These are phyloP conservation scores for Aurelia sp. DNA, from an alignment of 30 jellyfish, hydroid and myxozoan species.

Conservation along the genomic window DNA sequence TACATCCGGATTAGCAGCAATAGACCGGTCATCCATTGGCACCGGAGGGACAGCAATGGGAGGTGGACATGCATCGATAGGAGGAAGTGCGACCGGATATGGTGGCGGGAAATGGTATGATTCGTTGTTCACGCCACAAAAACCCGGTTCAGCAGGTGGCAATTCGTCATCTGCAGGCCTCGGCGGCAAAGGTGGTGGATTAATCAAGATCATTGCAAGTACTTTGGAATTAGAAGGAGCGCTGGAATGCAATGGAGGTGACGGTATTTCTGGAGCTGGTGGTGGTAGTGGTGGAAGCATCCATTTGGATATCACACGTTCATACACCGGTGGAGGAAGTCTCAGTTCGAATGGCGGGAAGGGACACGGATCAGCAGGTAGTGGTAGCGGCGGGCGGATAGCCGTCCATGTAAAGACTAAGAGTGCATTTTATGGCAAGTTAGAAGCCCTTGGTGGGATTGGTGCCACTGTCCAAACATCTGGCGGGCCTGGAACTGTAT, in stretches of 20 bases:
- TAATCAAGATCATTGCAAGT: constrained; percentile 25
- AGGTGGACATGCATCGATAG: constrained; percentile 74
- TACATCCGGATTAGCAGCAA: constrained; percentile 44
- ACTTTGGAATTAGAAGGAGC: constrained; percentile 43
- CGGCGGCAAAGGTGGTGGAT: constrained; percentile 77
- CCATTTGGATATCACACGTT: constrained; percentile 18
- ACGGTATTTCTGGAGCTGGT: constrained; percentile 41
- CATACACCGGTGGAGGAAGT: constrained; percentile 59
- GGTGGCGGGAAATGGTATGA: constrained; percentile 53
- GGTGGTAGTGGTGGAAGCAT: constrained; percentile 81
- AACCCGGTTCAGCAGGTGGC: constrained; percentile 69
- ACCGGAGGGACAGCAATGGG: constrained; percentile 48
- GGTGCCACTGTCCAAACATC: constrained; percentile 2
- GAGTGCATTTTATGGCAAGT: constrained; percentile 40
- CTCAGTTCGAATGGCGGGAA: constrained; percentile 61
- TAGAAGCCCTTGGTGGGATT: constrained; percentile 50
- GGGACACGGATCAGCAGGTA: constrained; percentile 67
- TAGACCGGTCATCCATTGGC: constrained; percentile 20
- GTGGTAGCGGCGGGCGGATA: constrained; percentile 72
- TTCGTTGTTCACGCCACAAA: constrained; percentile 28
- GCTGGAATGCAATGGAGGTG: constrained; percentile 58
- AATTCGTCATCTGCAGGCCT: constrained; percentile 22
- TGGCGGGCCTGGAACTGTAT: constrained; percentile 75
- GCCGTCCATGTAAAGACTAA: constrained; percentile 47
- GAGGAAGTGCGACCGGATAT: constrained; percentile 42